Conservation (phyloP, 2,797 vertebrate species). For the Rhynchotus rufescens region DNA sequence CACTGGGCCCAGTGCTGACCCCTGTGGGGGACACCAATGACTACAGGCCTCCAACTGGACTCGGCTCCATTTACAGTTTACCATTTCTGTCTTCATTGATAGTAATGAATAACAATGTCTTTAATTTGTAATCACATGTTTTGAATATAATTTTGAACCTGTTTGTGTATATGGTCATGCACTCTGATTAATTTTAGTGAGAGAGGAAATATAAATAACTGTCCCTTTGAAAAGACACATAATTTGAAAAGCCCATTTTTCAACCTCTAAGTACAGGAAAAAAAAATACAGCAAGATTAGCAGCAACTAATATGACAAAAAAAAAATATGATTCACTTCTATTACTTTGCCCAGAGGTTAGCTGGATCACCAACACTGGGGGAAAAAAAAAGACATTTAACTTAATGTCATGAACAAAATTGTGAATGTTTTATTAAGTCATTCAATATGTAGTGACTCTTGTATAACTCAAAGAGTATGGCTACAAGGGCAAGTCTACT, state of each 20-base stretch:
- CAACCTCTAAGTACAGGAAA: neutral
- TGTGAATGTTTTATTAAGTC: neutral
- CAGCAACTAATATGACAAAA: neutral
- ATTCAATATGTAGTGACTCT: neutral
- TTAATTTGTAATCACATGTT: neutral
- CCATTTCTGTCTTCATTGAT: neutral
- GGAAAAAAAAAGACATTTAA: neutral
- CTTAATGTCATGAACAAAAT: neutral
- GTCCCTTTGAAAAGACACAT: neutral
- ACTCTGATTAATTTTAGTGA: neutral
- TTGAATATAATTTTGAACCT: neutral
- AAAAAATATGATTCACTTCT: neutral
- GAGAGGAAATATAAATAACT: neutral
- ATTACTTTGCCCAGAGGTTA: neutral
- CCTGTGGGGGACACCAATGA: too few relatives aligned
- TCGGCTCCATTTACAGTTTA: too few relatives aligned
- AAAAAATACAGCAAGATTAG: neutral
- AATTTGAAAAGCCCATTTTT: neutral
- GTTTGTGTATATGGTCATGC: neutral
- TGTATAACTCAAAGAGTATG: conserved; percentile 22
- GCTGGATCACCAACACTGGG: neutral
- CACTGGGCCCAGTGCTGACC: too few relatives aligned
- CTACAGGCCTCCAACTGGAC: too few relatives aligned
- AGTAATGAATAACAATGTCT: neutral
- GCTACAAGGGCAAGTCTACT: neutral